phyloP scores from a whole-genome alignment of 2,113 vertebrate genomes.

The Conger conger region DNA sequence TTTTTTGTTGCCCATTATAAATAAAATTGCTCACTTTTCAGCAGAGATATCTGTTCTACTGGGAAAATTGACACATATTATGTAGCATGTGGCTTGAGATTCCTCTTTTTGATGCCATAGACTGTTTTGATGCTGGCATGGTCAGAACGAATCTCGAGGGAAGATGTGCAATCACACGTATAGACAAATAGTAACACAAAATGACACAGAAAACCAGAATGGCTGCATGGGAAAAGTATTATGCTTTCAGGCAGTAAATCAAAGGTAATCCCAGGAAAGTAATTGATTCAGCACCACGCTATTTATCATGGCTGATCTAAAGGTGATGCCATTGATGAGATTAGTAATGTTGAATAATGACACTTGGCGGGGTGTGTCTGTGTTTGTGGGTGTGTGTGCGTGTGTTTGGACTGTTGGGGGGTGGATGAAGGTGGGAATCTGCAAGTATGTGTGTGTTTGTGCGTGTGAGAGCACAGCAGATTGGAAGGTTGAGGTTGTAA shows the following conservation, averaged over 20 bases:
- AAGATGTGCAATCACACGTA: conserved; percentile 26
- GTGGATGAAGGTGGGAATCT: neutral
- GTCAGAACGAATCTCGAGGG: conserved; percentile 16
- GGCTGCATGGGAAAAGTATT: neutral
- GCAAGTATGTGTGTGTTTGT: neutral
- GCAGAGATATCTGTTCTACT: neutral
- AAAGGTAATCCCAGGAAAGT: conserved; percentile 25
- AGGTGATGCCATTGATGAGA: conserved; percentile 22
- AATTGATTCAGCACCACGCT: conserved; percentile 16
- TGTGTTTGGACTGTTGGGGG: neutral
- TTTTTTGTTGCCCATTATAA: neutral
- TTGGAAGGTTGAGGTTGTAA: neutral
- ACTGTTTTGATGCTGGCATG: neutral
- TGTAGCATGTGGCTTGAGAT: conserved; percentile 10
- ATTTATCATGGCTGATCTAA: conserved; percentile 31
- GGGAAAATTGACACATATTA: neutral
- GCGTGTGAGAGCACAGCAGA: neutral
- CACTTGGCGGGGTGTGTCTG: neutral
- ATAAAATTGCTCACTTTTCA: conserved; percentile 13
- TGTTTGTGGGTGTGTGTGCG: conserved; percentile 7
- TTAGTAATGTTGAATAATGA: conserved; percentile 2
- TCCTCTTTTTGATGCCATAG: neutral
- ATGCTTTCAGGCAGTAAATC: conserved; percentile 16
- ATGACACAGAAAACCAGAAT: neutral
- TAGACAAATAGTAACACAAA: neutral